Evolutionary conservation across 2,888 invertebrate genomes (phyloP).

Genomic region (Diogma glabrata): DNA sequence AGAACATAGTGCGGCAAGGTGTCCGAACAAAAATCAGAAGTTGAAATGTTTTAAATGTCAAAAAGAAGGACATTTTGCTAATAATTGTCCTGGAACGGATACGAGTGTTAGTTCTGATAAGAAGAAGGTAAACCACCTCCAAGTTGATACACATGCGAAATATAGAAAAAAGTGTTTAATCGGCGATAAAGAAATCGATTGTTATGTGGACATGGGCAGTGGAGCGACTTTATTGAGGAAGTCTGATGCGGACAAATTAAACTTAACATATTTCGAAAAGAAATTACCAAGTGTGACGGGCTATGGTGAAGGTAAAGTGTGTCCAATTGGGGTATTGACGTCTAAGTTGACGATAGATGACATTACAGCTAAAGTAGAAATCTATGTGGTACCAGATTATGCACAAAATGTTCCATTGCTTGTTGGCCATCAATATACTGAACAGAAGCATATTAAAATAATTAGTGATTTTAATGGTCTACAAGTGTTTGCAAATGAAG

Average conservation of each 20-base stretch:
- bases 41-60: background rate
- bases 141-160: background rate
- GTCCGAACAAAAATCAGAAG: background rate
- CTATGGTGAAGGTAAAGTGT: background rate
- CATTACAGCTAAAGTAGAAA: background rate
- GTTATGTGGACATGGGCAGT: background rate
- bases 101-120: background rate
- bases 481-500: background rate
- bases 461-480: background rate
- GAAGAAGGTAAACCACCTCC: background rate
- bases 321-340: background rate
- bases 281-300: background rate
- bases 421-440: too few relatives aligned
- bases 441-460: background rate
- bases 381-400: background rate
- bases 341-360: background rate
- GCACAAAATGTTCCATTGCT: too few relatives aligned
- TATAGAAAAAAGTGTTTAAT: background rate
- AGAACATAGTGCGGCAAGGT: background rate
- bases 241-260: background rate
- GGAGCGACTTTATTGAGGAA: background rate
- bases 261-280: background rate
- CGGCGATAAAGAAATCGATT: background rate
- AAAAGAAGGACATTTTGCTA: background rate
- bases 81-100: background rate